Percentiles rank a stretch among this genome's conserved stretches.
Evolutionary conservation across 2,113 vertebrate genomes (phyloP).

Genomic region (Corythaixoides concolor): DNA sequence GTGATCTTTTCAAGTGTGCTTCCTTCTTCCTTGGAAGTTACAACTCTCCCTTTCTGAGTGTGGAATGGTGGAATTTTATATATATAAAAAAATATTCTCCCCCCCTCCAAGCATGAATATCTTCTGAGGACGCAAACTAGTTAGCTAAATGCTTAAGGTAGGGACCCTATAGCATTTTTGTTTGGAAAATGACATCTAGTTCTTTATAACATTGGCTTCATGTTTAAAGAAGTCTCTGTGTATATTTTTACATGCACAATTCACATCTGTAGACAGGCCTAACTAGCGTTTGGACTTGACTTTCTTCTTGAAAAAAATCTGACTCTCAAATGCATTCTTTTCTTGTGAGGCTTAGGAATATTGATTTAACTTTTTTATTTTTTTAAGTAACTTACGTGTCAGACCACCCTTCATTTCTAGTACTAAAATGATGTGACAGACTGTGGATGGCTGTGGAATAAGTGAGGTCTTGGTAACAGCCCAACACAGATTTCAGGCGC

Average conservation of each 20-base stretch:
- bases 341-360: constrained; percentile 35
- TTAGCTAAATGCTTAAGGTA: neutral
- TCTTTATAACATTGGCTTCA: neutral
- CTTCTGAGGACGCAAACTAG: neutral
- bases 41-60: neutral
- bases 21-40: neutral
- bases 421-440: constrained; percentile 40
- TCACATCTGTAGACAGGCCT: constrained; percentile 52
- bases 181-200: constrained; percentile 34
- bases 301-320: constrained; percentile 58
- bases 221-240: constrained; percentile 38
- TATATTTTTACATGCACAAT: constrained; percentile 65
- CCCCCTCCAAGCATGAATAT: neutral
- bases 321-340: constrained; percentile 61
- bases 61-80: neutral
- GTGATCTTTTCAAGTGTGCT: neutral
- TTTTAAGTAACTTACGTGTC: neutral
- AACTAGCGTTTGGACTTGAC: constrained; percentile 50
- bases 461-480: constrained; percentile 28
- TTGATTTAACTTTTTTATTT: neutral
- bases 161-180: neutral
- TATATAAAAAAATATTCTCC: too few species aligned
- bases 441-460: constrained; percentile 14
- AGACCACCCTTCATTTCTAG: constrained; percentile 31
- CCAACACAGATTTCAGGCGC: constrained; percentile 54